Conservation (phyloP, 2,888 invertebrate genomes). For the Aphodius sticticus region DNA sequence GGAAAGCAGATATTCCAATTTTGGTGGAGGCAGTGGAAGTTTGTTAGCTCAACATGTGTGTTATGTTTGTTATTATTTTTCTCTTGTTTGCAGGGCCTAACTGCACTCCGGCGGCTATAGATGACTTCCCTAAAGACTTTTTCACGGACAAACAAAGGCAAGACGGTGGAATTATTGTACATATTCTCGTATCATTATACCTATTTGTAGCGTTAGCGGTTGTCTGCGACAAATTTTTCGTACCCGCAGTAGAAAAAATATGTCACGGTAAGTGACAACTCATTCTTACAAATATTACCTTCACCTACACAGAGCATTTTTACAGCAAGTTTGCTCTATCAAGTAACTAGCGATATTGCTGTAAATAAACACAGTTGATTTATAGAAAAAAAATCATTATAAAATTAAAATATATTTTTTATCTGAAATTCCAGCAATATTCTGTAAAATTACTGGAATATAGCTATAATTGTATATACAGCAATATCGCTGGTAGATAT, state of each 20-base stretch:
- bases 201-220: conserved; percentile 85
- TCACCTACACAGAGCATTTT: background rate
- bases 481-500: too few relatives aligned
- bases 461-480: too few relatives aligned
- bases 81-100: conserved; percentile 60
- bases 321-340: too few relatives aligned
- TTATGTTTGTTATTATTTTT: background rate
- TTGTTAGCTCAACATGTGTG: too few relatives aligned
- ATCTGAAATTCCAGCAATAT: too few relatives aligned
- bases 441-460: too few relatives aligned
- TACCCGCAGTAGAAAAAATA: conserved; percentile 90
- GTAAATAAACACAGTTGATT: too few relatives aligned
- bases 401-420: too few relatives aligned
- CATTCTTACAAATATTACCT: background rate
- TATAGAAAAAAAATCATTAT: too few relatives aligned
- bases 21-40: too few relatives aligned
- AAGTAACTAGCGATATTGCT: too few relatives aligned
- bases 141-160: conserved; percentile 80
- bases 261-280: conserved; percentile 75
- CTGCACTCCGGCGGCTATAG: conserved; percentile 86
- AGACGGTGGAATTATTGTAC: conserved; percentile 82
- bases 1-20: too few relatives aligned
- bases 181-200: conserved; percentile 82
- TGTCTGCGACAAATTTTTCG: conserved; percentile 94
- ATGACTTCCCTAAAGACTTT: conserved; percentile 86